Base-by-base conservation (phyloP, 2,888 invertebrate species). In the Agrotis ipsilon region DNA sequence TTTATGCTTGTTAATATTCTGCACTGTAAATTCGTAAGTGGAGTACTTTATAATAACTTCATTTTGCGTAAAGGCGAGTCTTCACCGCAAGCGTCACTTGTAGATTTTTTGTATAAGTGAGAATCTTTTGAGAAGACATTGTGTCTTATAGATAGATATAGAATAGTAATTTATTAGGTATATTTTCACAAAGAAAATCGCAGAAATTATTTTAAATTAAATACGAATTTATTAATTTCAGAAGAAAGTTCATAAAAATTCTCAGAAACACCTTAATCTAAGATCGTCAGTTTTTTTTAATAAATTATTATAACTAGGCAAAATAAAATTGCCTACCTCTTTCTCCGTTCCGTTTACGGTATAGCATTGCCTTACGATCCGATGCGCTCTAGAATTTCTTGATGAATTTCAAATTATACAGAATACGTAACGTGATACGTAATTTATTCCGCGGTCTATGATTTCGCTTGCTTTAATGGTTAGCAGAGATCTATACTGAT, bases 1-100 rank as follows among this genome's bases (percentile, higher is more conserved):
- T 81, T 76, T 58, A 78, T 79, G 75, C 65, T 79, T 39, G 32
- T 78, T 78, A 74, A 76, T 72, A 80, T 79, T 75, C 67, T 58
- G 66, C 68, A 76, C 52, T 66, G 58, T 74, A 77, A 60, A 72
- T 51, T 62, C 54, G 19, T 66, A 68, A 1, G 16, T 63, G 46
- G 69, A 60, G 48, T 76, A 78, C 52, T 58, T 19, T 61, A 52
- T 58, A 67, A 75, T 74, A 69, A 67, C 80, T 80, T 73, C 1
- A 80, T 80, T 79, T 79, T 72, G 21, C 16, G 11, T 58, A 39
- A 46, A 18, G 54, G 9, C 18, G 19, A 21, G 69, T 13, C 24
- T 39, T 24, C 51, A 59, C 7, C 19, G 52, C 3, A 39, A 46
- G 60, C 59, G 5, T 32, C 0, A 57, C 13, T 4, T 13, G 11